Evolutionary conservation across 1,140 invertebrate genomes (phyloP), one percentile per base, ranked within the genome.

Genomic region (Octopus sinensis): DNA sequence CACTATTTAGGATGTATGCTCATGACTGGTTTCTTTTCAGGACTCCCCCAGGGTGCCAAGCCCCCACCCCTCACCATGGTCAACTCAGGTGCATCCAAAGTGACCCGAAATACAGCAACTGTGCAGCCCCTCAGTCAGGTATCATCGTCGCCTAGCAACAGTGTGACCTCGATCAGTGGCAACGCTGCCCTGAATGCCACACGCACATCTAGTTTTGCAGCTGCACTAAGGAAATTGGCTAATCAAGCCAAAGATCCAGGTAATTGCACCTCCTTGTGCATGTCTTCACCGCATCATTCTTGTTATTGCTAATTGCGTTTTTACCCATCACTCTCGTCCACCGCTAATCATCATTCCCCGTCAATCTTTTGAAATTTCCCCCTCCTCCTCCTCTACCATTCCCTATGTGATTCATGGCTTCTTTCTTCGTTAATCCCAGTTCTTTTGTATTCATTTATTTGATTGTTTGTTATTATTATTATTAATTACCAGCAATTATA

Each of bases 211-310:
- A 92, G 93, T 53, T 96, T 96, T 91, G 95, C 95, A 51, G 95
- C 95, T 5, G 95, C 95, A 6, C 90, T 96, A 79, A 92, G 95
- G 80, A 95, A 95, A 88, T 91, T 96, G 81, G 95, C 95, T 78
- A 95, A 96, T 89, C 95, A 95, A 88, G 94, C 94, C 53, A 94
- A 90, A 73, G 91, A 91, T 79, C 91, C 91, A n/a, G 83, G 79
- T 80, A 80, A 53, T 77, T 77, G 68, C 68, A n/a, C 68, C 30
- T 23, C 30, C 30, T 43, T 43, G 30, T 43, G 68, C 56, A 62
- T 62, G 56, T 62, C 56, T 62, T 62, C 56, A 62, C 68, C 13
- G 13, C 30, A 23, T 13, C 30, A 6, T 73, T 73, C 68, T 73
- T 73, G 7, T 73, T 73, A 73, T 73, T 73, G 68, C 68, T 23